Conservation (phyloP, 2,113 vertebrate species). For the Mionectes macconnelli region DNA sequence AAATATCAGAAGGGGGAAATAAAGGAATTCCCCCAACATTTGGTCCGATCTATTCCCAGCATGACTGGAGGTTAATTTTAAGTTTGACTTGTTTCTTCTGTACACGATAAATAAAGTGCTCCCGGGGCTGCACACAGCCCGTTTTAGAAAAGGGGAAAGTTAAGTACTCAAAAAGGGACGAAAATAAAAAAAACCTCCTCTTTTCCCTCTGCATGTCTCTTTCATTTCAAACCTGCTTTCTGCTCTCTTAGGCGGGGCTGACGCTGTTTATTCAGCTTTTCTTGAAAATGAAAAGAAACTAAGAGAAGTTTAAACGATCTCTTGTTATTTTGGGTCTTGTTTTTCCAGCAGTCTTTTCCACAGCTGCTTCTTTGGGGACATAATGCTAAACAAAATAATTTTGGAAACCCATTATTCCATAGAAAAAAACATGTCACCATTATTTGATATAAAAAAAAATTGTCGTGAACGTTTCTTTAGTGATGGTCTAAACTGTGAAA, state of each 20-base stretch:
- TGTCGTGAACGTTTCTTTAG: neutral
- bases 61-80: conserved; percentile 59
- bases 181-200: neutral
- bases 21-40: conserved; percentile 41
- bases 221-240: conserved; percentile 51
- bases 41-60: conserved; percentile 56
- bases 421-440: conserved; percentile 44
- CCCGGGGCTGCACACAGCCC: neutral
- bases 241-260: conserved; percentile 64
- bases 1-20: conserved; percentile 8
- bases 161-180: neutral
- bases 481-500: neutral
- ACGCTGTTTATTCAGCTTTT: conserved; percentile 86
- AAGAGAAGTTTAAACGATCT: conserved; percentile 81
- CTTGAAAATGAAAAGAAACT: conserved; percentile 81
- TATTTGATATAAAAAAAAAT: conserved; percentile 19
- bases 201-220: neutral
- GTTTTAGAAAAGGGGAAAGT: conserved; percentile 8
- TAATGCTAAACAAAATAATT: conserved; percentile 55
- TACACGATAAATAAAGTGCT: conserved; percentile 24
- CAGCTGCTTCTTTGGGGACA: conserved; percentile 20
- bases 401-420: conserved; percentile 13
- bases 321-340: conserved; percentile 80
- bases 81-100: conserved; percentile 50
- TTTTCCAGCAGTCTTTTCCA: conserved; percentile 25